These are phyloP conservation scores for Tonatia bakeri DNA, from an alignment of 2,113 vertebrate species.

Conservation along the genomic window DNA sequence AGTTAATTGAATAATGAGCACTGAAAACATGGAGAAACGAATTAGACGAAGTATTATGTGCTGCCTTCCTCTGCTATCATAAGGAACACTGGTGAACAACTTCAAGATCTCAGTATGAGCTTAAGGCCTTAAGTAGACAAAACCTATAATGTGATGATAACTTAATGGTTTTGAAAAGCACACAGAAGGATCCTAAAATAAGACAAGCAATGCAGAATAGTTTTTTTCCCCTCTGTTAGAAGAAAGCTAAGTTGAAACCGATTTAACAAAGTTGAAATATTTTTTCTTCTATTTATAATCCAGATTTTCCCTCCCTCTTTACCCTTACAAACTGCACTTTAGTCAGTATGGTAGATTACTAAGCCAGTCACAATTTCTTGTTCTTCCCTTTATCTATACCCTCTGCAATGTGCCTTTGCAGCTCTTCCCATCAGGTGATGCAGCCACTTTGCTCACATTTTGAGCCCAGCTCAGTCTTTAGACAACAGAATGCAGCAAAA, in stretches of 20 bases:
- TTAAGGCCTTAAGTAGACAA: not conserved
- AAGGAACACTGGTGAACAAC: not conserved
- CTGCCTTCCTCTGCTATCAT: not conserved
- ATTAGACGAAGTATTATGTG: not conserved
- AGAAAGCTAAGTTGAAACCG: not conserved
- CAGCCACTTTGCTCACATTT: not conserved
- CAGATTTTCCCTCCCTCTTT: not conserved
- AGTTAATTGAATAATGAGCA: not conserved
- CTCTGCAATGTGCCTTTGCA: not conserved
- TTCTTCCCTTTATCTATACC: not conserved
- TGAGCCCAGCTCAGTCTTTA: not conserved
- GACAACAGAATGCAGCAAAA: not conserved
- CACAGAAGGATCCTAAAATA: not conserved
- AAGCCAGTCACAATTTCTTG: not conserved
- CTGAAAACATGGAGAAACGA: not conserved
- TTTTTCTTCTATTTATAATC: not conserved
- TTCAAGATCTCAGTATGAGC: not conserved
- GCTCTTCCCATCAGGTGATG: not conserved
- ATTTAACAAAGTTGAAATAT: not conserved
- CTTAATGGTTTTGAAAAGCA: not conserved
- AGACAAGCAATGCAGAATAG: not conserved
- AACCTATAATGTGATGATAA: not conserved
- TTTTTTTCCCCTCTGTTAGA: not conserved
- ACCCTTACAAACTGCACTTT: not conserved
- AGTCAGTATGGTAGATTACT: not conserved